Percentiles rank a stretch among this genome's conserved stretches.
phyloP scores from a whole-genome alignment of 2,888 invertebrate genomes.

The Synanthedon formicaeformis region DNA sequence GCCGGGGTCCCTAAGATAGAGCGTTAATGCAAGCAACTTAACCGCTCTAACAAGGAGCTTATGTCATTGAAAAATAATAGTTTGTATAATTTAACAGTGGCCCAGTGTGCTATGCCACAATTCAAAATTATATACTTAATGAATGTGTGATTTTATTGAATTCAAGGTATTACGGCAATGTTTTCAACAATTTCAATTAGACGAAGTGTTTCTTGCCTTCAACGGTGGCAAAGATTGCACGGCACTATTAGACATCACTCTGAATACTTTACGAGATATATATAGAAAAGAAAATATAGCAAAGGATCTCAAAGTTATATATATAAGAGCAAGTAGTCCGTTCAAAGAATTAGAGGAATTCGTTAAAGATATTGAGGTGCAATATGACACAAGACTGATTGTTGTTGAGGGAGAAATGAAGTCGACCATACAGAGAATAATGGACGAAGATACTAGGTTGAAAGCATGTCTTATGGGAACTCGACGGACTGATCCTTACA shows the following conservation, averaged over 20 bases:
- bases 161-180: constrained; percentile 72
- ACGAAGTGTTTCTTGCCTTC: constrained; percentile 90
- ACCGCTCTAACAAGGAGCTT: no score
- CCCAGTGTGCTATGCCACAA: no score
- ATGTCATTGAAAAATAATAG: no score
- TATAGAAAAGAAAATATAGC: constrained; percentile 33
- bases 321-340: constrained; percentile 82
- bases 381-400: constrained; percentile 80
- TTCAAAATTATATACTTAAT: no score
- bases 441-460: constrained; percentile 69
- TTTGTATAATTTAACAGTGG: no score
- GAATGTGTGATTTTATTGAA: neutral
- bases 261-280: constrained; percentile 35
- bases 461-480: constrained; percentile 94
- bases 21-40: no score
- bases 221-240: constrained; percentile 99
- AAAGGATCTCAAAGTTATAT: constrained; percentile 77
- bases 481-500: constrained; percentile 87
- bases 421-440: constrained; percentile 74
- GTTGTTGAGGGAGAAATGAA: constrained; percentile 79
- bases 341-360: constrained; percentile 91
- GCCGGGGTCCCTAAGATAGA: no score
- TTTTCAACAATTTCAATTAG: constrained; percentile 73
- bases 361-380: constrained; percentile 75
- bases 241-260: constrained; percentile 75